Conservation (phyloP, 1,140 invertebrate genomes). For the Lepidurus arcticus region DNA sequence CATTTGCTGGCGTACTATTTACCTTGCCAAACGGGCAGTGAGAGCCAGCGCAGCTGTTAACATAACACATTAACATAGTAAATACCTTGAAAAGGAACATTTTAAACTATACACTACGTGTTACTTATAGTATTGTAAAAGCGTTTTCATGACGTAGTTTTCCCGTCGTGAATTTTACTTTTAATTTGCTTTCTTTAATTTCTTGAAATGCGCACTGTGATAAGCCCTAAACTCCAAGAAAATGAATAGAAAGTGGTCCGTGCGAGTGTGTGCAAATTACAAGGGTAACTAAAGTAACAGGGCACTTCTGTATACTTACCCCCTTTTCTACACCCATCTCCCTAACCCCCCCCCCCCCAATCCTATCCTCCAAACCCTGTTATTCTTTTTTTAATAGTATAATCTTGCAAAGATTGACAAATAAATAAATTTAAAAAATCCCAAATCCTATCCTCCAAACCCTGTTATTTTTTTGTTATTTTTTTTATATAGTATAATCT, state of each 20-base stretch:
- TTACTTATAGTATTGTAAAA: not conserved
- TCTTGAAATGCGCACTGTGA: not conserved
- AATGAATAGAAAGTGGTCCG: not conserved
- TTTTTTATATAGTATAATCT: too few relatives aligned
- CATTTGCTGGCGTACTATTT: not conserved
- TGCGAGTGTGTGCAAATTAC: not conserved
- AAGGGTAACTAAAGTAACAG: not conserved
- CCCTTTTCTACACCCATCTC: too few relatives aligned
- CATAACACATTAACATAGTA: not conserved
- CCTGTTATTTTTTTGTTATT: too few relatives aligned
- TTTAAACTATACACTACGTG: too few relatives aligned
- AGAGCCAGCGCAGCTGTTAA: not conserved
- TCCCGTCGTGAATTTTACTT: not conserved
- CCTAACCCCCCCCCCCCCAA: too few relatives aligned
- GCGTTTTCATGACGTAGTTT: not conserved
- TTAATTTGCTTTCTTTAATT: not conserved
- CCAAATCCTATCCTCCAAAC: too few relatives aligned
- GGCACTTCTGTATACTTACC: too few relatives aligned
- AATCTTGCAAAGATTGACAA: too few relatives aligned
- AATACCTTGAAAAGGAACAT: not conserved
- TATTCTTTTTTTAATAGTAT: too few relatives aligned
- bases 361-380: too few relatives aligned
- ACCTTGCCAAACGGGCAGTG: not conserved
- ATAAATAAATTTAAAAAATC: too few relatives aligned
- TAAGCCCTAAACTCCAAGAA: not conserved